Evolutionary conservation across 2,888 invertebrate species (phyloP), one percentile per base, ranked within the genome.

Genomic region (Drosophila pseudotalamancana): DNA sequence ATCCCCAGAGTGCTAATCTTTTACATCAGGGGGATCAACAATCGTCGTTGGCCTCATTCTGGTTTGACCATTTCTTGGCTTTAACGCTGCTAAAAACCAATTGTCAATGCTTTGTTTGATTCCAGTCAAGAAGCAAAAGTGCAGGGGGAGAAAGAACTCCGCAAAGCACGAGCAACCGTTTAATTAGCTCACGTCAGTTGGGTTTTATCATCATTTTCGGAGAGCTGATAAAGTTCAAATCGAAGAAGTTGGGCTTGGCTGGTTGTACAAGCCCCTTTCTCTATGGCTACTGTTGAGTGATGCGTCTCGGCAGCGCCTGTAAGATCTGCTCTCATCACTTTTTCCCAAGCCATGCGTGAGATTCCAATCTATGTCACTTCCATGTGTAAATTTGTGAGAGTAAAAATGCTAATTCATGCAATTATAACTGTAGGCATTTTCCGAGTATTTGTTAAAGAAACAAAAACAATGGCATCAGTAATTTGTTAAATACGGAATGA

Each of bases 401-500:
- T 35, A 50, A 34, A 42, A 55, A 73, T 79, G 82, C 80, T n/a
- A n/a, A 80, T 78, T 80, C 85, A 76, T 85, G 76, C 76, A 85
- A 82, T 80, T 80, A 83, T 77, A 80, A 80, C 84, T 83, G 81
- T 67, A 67, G 77, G 68, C 76, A 76, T 72, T 73, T n/a, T n/a
- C n/a, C 65, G 73, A 65, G 73, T 72, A 72, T n/a, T n/a, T 72
- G 65, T 69, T 62, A 75, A 75, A 56, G 53, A 43, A 45, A n/a
- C n/a, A n/a, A n/a, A n/a, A n/a, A 72, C 77, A 75, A 75, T 75
- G 56, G 77, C 69, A 76, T 72, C 70, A 60, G 75, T 77, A 70
- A 77, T 75, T 75, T 77, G 73, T 76, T 72, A 65, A 76, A 75
- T 75, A 72, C n/a, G n/a, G 69, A 60, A 72, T 62, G 73, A 76